Evolutionary conservation across 2,888 invertebrate genomes (phyloP).

Genomic region (Drosophila mayaguana): DNA sequence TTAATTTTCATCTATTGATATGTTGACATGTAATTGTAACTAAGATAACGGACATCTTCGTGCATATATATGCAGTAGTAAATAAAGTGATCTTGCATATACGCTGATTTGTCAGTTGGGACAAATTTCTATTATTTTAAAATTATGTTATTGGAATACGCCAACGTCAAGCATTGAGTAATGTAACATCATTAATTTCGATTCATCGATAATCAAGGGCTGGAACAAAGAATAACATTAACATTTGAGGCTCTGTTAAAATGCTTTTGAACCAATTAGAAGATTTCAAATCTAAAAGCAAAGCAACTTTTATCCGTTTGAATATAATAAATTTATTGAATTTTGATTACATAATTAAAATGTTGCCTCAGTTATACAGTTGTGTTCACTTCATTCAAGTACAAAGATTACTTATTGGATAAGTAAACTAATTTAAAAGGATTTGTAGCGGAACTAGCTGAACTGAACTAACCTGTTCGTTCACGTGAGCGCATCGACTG

Average conservation of each 20-base stretch:
- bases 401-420: neutral
- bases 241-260: constrained; percentile 8
- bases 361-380: neutral
- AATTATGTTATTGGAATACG: neutral
- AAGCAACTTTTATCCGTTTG: neutral
- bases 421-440: neutral
- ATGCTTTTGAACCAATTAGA: neutral
- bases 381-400: too few relatives aligned
- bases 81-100: neutral
- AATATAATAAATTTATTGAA: neutral
- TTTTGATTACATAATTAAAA: neutral
- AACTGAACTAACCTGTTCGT: neutral
- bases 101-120: neutral
- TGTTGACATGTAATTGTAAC: neutral
- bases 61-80: neutral
- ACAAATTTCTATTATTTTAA: neutral
- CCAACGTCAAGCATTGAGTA: neutral
- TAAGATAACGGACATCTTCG: neutral
- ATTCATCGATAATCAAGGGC: neutral
- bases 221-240: constrained; percentile 17
- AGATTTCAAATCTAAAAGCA: neutral
- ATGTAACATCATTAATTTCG: constrained; percentile 7
- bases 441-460: constrained; percentile 13
- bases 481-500: neutral
- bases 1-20: neutral